Evolutionary conservation across 2,797 vertebrate genomes (phyloP).

Genomic region (Meriones psammophilus): DNA sequence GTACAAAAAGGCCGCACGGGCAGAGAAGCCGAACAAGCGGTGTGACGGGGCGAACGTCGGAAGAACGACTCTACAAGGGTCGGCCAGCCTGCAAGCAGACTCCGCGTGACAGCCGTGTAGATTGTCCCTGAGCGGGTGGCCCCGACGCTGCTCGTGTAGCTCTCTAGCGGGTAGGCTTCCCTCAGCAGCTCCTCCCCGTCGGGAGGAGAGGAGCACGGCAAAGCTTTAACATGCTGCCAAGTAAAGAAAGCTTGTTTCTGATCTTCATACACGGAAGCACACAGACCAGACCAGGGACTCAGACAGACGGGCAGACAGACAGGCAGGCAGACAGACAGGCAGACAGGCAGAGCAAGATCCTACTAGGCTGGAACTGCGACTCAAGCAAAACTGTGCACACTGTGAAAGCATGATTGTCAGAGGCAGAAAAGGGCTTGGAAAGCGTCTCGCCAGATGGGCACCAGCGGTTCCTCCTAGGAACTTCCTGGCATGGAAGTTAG

Average conservation of each 20-base stretch:
- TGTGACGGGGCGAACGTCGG: background rate
- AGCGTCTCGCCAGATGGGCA: background rate
- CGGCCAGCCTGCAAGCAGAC: background rate
- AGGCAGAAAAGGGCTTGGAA: background rate
- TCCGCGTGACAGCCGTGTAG: too few species aligned
- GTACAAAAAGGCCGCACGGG: conserved; percentile 7
- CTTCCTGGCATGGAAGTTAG: background rate
- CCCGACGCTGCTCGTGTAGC: background rate
- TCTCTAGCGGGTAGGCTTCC: background rate
- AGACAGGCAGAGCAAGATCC: background rate
- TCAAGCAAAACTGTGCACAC: background rate
- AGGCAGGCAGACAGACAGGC: background rate
- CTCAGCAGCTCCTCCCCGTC: background rate
- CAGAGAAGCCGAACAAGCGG: background rate
- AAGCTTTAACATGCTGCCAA: background rate
- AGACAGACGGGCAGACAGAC: background rate
- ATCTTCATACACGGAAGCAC: background rate
- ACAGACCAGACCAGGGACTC: too few species aligned
- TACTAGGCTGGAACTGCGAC: background rate
- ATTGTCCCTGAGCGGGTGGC: background rate
- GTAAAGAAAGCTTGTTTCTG: background rate
- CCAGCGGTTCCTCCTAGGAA: background rate
- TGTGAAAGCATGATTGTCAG: background rate
- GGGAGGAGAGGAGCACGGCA: background rate
- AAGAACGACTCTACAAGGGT: background rate